phyloP scores from a whole-genome alignment of 2,797 vertebrate genomes.

The Anomalospiza imberbis region DNA sequence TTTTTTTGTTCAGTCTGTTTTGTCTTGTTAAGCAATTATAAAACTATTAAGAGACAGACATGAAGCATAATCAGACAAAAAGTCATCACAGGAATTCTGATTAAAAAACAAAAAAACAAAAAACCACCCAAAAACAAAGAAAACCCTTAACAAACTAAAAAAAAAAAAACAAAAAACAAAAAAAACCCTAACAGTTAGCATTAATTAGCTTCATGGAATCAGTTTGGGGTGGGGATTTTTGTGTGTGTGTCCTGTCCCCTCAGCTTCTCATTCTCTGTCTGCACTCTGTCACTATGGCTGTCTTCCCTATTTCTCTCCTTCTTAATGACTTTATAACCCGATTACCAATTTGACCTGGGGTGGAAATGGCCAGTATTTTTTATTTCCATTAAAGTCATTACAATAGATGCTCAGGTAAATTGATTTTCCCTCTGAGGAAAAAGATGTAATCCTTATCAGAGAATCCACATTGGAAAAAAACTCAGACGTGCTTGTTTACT shows the following conservation, averaged over 20 bases:
- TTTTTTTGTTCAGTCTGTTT: background rate
- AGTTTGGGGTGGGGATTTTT: rapidly evolving
- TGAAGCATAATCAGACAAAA: background rate
- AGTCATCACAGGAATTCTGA: background rate
- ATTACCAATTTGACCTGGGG: background rate
- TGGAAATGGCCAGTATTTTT: background rate
- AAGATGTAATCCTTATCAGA: background rate
- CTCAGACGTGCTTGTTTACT: background rate
- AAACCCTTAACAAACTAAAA: background rate
- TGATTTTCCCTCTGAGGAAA: background rate
- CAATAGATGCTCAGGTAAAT: background rate
- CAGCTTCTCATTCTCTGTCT: background rate
- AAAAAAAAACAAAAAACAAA: background rate
- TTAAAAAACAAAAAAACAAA: background rate
- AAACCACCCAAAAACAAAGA: too few species aligned
- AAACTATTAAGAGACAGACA: background rate
- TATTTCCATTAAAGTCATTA: background rate
- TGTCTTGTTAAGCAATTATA: background rate
- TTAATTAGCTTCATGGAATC: background rate
- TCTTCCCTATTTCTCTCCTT: background rate
- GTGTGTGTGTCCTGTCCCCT: background rate
- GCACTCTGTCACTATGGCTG: background rate
- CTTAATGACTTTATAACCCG: background rate
- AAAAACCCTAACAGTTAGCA: background rate
- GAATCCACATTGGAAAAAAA: background rate